Base-by-base conservation (phyloP, 2,113 vertebrate species). In the Syrmaticus mikado region DNA sequence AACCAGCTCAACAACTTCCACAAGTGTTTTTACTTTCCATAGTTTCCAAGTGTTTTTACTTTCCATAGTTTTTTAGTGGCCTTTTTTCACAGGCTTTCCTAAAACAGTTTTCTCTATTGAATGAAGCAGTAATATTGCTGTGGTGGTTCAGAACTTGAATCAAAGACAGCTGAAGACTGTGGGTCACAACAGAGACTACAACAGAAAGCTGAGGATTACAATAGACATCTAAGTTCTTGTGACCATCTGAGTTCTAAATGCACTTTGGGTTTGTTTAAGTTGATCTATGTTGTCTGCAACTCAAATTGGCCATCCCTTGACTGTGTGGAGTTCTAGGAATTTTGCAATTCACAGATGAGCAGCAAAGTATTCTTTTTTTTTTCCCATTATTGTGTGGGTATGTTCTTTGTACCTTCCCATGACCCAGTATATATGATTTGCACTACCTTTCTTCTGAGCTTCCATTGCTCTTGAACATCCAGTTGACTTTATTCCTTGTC, bases 111-210 rank as follows among this genome's bases (percentile, higher is more conserved):
- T 78, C 27, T 66, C 20, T 48, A 28, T 77, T 11, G 77, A 48
- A 22, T 0, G 8, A 73, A 43, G 32, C 1, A 1, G 10, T 65
- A 12, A 3, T n/a, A 10, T 13, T 74, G 61, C 17, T 38, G 24
- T 66, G 27, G 41, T 74, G 30, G 55, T 25, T 13, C 28, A 75
- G 46, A 19, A 38, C 32, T 84, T 84, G 57, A 4, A 1, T 46
- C 0, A 0, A 58, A 61, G 66, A 34, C 22, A 0, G 1, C 14
- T 10, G 2, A 28, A 21, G 41, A 18, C 9, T 81, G 46, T 19
- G 53, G 43, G 5, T 77, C 83, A n/a, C 46, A 48, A 22, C 10
- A 48, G 46, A 25, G 76, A 28, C 80, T 66, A 32, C 43, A 21
- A 28, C 17, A 16, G 36, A 38, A 38, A 36, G 34, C 60, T 16